phyloP scores from a whole-genome alignment of 2,797 vertebrate species.

The Xenopus petersii region DNA sequence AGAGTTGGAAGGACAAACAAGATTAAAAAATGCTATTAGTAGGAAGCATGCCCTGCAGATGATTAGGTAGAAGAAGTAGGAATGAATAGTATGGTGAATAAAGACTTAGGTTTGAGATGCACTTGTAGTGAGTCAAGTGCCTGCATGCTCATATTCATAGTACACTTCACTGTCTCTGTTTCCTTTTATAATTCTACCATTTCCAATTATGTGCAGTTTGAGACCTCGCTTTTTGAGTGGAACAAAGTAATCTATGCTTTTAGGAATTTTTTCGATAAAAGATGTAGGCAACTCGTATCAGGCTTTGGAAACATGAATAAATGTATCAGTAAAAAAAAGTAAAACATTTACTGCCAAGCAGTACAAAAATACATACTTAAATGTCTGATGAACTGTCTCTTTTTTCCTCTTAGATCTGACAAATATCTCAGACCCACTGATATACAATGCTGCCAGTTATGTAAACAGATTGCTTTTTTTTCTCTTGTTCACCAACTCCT shows the following conservation, averaged over 20 bases:
- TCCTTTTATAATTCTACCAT: conserved; percentile 25
- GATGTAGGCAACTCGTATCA: too few relatives aligned
- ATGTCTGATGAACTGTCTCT: too few relatives aligned
- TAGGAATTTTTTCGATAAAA: too few relatives aligned
- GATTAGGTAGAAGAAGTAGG: conserved; percentile 27
- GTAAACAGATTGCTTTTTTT: too few relatives aligned
- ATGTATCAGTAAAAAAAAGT: too few relatives aligned
- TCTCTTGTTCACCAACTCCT: too few relatives aligned
- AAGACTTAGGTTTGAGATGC: conserved; percentile 27
- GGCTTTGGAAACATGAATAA: too few relatives aligned
- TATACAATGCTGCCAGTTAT: too few relatives aligned
- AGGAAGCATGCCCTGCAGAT: conserved; percentile 4
- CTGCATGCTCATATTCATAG: conserved; percentile 30
- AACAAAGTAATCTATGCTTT: conserved; percentile 7
- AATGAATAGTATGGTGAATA: conserved; percentile 24
- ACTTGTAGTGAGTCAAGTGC: conserved; percentile 36
- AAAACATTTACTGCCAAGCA: too few relatives aligned
- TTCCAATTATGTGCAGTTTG: conserved; percentile 27
- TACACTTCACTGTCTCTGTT: conserved; percentile 20
- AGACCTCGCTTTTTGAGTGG: neutral
- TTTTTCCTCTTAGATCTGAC: too few relatives aligned
- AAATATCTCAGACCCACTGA: too few relatives aligned
- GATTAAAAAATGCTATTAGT: conserved; percentile 26
- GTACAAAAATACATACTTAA: too few relatives aligned
- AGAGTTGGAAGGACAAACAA: neutral